These are phyloP conservation scores for Phyllotis vaccarum DNA, from an alignment of 2,797 vertebrate genomes.

Conservation along the genomic window DNA sequence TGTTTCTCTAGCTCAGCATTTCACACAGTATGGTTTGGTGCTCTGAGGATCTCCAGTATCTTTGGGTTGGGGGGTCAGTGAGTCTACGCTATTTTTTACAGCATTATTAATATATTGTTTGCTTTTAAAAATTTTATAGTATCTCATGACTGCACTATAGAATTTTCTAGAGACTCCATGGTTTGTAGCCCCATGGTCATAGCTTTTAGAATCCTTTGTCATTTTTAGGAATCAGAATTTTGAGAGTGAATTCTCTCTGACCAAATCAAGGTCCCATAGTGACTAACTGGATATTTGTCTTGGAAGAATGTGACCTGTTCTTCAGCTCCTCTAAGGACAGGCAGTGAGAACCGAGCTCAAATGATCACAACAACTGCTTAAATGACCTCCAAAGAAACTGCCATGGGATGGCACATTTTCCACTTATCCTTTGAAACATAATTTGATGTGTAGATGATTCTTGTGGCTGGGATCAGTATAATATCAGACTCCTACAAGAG, in stretches of 20 bases:
- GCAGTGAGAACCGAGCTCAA: neutral
- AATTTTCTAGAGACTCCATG: neutral
- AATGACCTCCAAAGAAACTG: neutral
- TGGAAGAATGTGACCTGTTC: neutral
- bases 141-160: neutral
- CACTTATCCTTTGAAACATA: neutral
- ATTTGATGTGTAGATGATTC: neutral
- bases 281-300: neutral
- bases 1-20: neutral
- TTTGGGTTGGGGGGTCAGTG: neutral
- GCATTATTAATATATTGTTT: conserved; percentile 21
- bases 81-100: conserved; percentile 12
- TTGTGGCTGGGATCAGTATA: neutral
- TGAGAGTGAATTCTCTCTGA: neutral
- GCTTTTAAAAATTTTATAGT: neutral
- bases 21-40: neutral
- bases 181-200: neutral
- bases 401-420: neutral
- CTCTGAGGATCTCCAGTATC: neutral
- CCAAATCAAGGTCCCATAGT: neutral
- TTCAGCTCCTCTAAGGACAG: neutral
- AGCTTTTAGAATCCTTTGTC: neutral
- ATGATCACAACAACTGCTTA: neutral
- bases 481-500: neutral
- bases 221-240: neutral